phyloP scores from a whole-genome alignment of 1,140 invertebrate species.

The Chlorops oryzae region DNA sequence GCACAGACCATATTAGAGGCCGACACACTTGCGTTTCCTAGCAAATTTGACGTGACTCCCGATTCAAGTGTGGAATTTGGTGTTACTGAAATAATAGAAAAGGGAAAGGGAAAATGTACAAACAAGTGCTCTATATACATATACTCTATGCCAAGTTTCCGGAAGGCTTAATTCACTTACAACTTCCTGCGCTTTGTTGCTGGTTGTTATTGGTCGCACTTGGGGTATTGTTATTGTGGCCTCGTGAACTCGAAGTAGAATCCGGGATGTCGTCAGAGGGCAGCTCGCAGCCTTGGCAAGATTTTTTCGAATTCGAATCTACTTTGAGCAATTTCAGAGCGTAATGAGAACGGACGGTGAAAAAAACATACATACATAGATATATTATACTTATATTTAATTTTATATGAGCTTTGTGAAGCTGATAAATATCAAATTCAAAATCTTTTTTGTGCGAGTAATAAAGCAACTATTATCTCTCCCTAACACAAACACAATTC shows the following conservation, averaged over 20 bases:
- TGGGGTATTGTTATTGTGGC: conserved; percentile 70
- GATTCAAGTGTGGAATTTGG: conserved; percentile 45
- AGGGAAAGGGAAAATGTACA: background rate
- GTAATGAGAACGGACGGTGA: too few relatives aligned
- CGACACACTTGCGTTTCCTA: conserved; percentile 41
- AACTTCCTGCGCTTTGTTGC: conserved; percentile 42
- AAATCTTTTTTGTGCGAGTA: too few relatives aligned
- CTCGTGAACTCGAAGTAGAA: conserved; percentile 57
- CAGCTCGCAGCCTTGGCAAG: conserved; percentile 83
- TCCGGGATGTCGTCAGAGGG: conserved; percentile 66
- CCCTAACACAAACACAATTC: too few relatives aligned
- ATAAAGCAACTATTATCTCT: too few relatives aligned
- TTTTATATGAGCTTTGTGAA: too few relatives aligned
- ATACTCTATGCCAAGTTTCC: background rate
- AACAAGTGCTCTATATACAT: too few relatives aligned
- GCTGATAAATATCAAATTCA: too few relatives aligned
- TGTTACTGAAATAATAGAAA: conserved; percentile 25
- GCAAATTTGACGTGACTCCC: conserved; percentile 41
- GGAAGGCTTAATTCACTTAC: too few relatives aligned
- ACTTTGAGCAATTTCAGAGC: too few relatives aligned
- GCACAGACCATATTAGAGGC: conserved; percentile 45
- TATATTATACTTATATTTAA: too few relatives aligned
- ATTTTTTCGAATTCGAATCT: conserved; percentile 62
- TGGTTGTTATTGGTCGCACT: conserved; percentile 68
- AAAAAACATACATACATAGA: too few relatives aligned